Evolutionary conservation across 30 jellyfish, hydroid and myxozoan species (phyloP).

Genomic region (Rhopilema esculentum): DNA sequence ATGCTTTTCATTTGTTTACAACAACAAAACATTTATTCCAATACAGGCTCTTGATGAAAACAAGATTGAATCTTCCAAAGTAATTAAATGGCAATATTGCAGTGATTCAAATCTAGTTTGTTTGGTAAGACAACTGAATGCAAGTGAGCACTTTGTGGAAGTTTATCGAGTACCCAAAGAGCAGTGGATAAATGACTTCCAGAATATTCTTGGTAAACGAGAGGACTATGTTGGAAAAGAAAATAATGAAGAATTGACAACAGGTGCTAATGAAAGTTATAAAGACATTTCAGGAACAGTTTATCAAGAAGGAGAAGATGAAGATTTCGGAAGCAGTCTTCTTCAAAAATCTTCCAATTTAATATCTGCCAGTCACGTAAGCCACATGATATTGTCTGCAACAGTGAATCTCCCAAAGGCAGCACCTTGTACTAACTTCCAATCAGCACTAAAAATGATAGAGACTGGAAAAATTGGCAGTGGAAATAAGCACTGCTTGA

Average conservation of each 20-base stretch:
- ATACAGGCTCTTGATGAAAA: constrained; percentile 1
- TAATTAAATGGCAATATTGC: constrained; percentile 23
- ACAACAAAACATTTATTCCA: constrained; percentile 8
- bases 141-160: constrained; percentile 19
- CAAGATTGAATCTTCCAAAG: neutral
- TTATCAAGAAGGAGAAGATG: constrained; percentile 9
- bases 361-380: neutral
- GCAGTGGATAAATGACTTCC: constrained; percentile 34
- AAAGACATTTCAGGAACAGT: neutral
- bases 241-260: constrained; percentile 2
- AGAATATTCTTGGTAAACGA: constrained; percentile 9
- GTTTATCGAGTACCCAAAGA: constrained; percentile 44
- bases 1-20: neutral
- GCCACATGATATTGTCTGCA: constrained; percentile 7
- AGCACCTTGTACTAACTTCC: constrained; percentile 2
- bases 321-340: constrained; percentile 1
- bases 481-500: constrained; percentile 39
- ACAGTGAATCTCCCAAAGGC: constrained; percentile 17
- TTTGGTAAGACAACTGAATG: neutral
- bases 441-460: constrained; percentile 8
- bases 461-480: constrained; percentile 40
- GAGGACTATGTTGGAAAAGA: neutral
- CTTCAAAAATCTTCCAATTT: constrained; percentile 5
- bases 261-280: neutral
- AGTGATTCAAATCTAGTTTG: constrained; percentile 7